A percentile compares a stretch with the other conserved stretches of the same genome.
phyloP scores from a whole-genome alignment of 23 tunicate genomes.

The Halocynthia aurantium region DNA sequence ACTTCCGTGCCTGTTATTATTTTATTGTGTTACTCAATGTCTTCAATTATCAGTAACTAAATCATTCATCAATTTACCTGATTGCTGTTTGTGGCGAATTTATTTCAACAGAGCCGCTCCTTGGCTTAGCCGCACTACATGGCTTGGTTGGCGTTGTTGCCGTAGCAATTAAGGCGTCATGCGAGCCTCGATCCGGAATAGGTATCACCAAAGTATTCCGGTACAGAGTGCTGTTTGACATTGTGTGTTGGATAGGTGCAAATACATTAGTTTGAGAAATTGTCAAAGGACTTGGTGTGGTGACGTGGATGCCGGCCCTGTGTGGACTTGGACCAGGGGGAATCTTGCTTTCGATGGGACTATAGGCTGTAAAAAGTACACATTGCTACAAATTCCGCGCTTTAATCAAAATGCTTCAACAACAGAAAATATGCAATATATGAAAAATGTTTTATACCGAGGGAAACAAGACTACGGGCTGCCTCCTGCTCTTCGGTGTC shows the following conservation, averaged over 20 bases:
- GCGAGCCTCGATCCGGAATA: background rate
- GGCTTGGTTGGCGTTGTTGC: constrained; percentile 15
- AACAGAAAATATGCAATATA: background rate
- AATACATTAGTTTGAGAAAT: background rate
- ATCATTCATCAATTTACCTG: background rate
- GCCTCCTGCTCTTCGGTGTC: constrained; percentile 68
- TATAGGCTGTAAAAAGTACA: constrained; percentile 8
- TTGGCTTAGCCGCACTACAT: background rate
- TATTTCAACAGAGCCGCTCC: constrained; percentile 1
- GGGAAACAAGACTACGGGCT: constrained; percentile 62
- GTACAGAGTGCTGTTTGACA: constrained; percentile 12
- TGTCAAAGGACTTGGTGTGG: constrained; percentile 20
- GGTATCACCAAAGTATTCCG: constrained; percentile 6
- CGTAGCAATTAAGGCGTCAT: background rate
- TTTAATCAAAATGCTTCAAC: no score
- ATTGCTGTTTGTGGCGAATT: constrained; percentile 9
- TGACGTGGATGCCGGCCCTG: background rate
- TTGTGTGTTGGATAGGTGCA: constrained; percentile 15
- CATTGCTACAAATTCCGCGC: no score
- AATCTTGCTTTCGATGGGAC: constrained; percentile 17
- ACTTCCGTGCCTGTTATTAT: constrained; percentile 13
- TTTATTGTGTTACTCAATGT: background rate
- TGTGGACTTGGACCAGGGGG: constrained; percentile 25
- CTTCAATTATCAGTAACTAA: background rate
- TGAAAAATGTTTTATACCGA: constrained; percentile 41